Percentiles rank a stretch among this genome's conserved stretches.
Evolutionary conservation across 2,888 invertebrate genomes (phyloP).

Genomic region (Melanchra persicariae): DNA sequence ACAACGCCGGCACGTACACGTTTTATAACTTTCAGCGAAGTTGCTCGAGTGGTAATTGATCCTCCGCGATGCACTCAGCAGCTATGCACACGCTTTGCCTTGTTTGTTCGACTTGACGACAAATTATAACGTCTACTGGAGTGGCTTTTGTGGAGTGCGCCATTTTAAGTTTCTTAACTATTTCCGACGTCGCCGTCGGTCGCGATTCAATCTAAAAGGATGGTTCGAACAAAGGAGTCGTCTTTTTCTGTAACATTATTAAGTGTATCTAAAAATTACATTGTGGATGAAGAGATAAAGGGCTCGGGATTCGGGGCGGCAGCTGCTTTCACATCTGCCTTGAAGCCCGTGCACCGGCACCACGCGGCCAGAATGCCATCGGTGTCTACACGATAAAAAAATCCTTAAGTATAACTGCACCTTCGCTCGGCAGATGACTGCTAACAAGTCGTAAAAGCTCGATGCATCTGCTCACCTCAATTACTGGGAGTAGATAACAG

Average conservation of each 20-base stretch:
- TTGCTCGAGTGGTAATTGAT: constrained; percentile 76
- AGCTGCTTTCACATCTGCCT: constrained; percentile 88
- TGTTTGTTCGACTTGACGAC: constrained; percentile 70
- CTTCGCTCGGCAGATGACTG: constrained; percentile 77
- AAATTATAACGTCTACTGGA: constrained; percentile 52
- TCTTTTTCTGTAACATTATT: constrained; percentile 25
- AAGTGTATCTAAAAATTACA: constrained; percentile 69
- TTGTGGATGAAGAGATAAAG: constrained; percentile 79
- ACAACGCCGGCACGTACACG: constrained; percentile 65
- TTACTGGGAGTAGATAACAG: constrained; percentile 61
- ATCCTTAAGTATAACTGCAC: constrained; percentile 77
- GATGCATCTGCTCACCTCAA: constrained; percentile 76
- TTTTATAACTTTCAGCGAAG: constrained; percentile 79
- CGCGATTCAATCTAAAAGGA: constrained; percentile 9
- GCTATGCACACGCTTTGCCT: constrained; percentile 70
- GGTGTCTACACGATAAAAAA: constrained; percentile 70
- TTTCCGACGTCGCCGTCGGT: background rate
- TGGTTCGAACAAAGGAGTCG: constrained; percentile 23
- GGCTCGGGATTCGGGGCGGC: constrained; percentile 76
- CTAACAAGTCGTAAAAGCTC: constrained; percentile 72
- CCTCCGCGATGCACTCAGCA: constrained; percentile 73
- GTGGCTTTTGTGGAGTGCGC: constrained; percentile 13
- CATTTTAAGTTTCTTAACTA: constrained; percentile 15
- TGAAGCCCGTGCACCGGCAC: constrained; percentile 73
- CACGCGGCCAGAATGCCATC: constrained; percentile 79